Evolutionary conservation across 2,888 invertebrate species (phyloP).

Genomic region (Xanthostigma xanthostigma): DNA sequence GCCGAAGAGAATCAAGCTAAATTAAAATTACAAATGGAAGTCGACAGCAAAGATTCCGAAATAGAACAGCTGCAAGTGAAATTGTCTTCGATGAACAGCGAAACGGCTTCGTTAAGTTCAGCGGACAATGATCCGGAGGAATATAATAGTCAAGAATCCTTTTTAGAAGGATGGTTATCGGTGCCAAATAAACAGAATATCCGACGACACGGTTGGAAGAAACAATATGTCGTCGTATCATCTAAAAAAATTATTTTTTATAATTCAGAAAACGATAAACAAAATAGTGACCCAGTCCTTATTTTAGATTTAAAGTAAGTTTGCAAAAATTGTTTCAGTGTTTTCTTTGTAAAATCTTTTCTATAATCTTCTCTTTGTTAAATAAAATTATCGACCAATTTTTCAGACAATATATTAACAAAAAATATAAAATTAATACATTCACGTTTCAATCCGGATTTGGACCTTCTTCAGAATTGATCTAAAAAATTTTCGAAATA

Average conservation of each 20-base stretch:
- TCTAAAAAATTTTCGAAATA: too few relatives aligned
- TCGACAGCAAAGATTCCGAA: slow-evolving; percentile 92
- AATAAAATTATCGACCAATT: too few relatives aligned
- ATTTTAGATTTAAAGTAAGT: slow-evolving; percentile 87
- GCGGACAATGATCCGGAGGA: slow-evolving; percentile 75
- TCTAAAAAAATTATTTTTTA: slow-evolving; percentile 96
- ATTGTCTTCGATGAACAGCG: slow-evolving; percentile 61
- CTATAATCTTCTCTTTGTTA: slow-evolving; percentile 9
- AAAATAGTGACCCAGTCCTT: slow-evolving; percentile 86
- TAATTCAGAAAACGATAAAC: slow-evolving; percentile 84
- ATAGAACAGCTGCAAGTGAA: slow-evolving; percentile 85
- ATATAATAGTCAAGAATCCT: slow-evolving; percentile 51
- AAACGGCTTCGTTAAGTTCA: slow-evolving; percentile 83
- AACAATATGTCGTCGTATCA: slow-evolving; percentile 92
- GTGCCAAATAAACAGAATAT: slow-evolving; percentile 93
- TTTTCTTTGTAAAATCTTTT: slow-evolving; percentile 3
- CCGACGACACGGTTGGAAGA: slow-evolving; percentile 89
- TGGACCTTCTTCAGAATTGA: too few relatives aligned
- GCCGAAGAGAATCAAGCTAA: slow-evolving; percentile 65
- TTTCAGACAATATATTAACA: too few relatives aligned
- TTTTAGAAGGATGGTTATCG: slow-evolving; percentile 91
- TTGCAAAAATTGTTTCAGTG: background rate
- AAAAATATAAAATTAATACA: too few relatives aligned
- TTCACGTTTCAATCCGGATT: too few relatives aligned
- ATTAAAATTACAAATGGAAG: slow-evolving; percentile 82